Percentiles rank a stretch among this genome's conserved stretches.
These are phyloP conservation scores for Balearica regulorum DNA, from an alignment of 2,797 vertebrate species.

Conservation along the genomic window DNA sequence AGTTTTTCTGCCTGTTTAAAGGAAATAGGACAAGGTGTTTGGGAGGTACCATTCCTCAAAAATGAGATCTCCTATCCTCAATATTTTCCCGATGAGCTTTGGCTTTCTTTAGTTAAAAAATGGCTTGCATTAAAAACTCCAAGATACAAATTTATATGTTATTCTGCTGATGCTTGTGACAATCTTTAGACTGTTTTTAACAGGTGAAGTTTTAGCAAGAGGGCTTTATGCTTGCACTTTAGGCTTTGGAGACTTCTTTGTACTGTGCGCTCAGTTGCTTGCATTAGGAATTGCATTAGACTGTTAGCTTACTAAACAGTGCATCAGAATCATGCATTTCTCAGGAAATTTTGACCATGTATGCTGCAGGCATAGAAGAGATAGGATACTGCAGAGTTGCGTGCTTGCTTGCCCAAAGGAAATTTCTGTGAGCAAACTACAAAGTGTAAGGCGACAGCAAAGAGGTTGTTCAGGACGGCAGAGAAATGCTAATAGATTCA, in stretches of 20 bases:
- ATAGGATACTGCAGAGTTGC: not conserved
- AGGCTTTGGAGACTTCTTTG: not conserved
- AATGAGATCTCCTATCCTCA: not conserved
- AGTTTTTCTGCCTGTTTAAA: not conserved
- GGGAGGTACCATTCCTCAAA: not conserved
- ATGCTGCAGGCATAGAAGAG: not conserved
- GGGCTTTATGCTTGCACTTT: not conserved
- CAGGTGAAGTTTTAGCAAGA: not conserved
- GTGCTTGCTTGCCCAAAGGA: not conserved
- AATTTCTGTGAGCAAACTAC: fast-evolving
- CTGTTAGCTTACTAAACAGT: not conserved
- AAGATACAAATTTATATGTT: not conserved
- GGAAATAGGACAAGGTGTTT: not conserved
- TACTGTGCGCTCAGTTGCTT: not conserved
- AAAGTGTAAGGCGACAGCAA: not conserved
- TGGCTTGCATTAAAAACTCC: not conserved
- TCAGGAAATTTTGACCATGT: not conserved
- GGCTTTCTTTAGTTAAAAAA: not conserved
- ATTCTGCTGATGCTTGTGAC: not conserved
- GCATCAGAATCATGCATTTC: not conserved
- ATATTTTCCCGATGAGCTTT: not conserved
- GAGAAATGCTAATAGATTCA: not conserved
- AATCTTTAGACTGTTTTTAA: not conserved
- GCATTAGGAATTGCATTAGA: not conserved
- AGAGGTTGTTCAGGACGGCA: not conserved